Conservation (phyloP, 2,888 invertebrate species). For the Eledone cirrhosa region DNA sequence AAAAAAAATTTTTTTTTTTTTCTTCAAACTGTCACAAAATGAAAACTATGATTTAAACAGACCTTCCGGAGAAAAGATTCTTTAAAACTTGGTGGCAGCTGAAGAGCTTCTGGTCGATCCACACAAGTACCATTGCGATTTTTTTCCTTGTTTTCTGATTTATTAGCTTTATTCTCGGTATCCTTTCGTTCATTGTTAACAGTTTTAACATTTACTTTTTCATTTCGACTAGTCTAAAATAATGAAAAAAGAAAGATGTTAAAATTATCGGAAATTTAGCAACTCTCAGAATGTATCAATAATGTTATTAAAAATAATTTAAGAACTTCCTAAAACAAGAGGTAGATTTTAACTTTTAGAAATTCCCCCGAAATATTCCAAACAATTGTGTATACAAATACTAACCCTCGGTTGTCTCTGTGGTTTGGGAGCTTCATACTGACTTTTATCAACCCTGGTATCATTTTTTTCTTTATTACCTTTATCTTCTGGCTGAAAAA, state of each 20-base stretch:
- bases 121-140: conserved; percentile 36
- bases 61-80: conserved; percentile 54
- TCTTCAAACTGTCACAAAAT: no score
- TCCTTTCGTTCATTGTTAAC: conserved; percentile 21
- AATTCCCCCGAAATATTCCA: no score
- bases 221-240: conserved; percentile 45
- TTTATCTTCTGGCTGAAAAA: conserved; percentile 21
- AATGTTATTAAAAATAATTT: no score
- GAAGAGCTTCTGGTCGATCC: conserved; percentile 60
- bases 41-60: background rate
- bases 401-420: conserved; percentile 59
- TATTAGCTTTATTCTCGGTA: conserved; percentile 50
- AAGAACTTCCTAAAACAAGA: no score
- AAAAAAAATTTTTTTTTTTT: background rate
- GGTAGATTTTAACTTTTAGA: no score
- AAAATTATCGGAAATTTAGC: no score
- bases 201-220: conserved; percentile 52
- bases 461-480: background rate
- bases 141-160: conserved; percentile 49
- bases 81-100: conserved; percentile 64
- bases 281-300: no score
- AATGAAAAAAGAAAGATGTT: background rate
- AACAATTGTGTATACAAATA: background rate
- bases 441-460: conserved; percentile 40
- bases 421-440: conserved; percentile 61